Evolutionary conservation across 2,113 vertebrate genomes (phyloP), one percentile per base, ranked within the genome.

Genomic region (Sander vitreus): DNA sequence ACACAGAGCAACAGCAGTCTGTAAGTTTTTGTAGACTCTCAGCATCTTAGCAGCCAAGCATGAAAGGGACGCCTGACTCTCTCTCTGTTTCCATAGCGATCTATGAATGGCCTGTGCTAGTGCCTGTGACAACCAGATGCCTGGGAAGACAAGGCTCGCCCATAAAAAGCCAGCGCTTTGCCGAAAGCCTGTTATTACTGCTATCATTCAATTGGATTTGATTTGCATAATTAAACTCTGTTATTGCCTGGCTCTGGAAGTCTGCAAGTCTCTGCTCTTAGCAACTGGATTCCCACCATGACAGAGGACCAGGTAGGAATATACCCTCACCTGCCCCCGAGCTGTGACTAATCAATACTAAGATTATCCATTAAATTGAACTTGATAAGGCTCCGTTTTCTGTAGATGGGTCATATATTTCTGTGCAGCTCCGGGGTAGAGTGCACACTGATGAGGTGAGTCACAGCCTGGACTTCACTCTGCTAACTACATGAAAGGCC

Each of bases 191-290:
- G 91, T 93, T 91, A 94, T 95, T 94, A 94, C 90, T 87, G 84
- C 91, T 89, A 95, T 95, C 94, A 92, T 93, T 96, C 93, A 94
- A 93, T 94, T 86, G 84, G 84, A 92, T 76, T 86, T 89, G 85
- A 95, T 94, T 95, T 95, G 93, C 94, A 94, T 95, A 94, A 93
- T 93, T 92, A 90, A 93, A 88, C 85, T 88, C 78, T 80, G 89
- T 91, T 88, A 92, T 86, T 92, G 86, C 80, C 65, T 81, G 59
- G 51, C 81, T 87, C 66, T 77, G 81, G 78, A 86, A 87, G 84
- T 67, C 76, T 79, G 68, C 82, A 72, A 90, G 80, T 77, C 88
- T 72, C 80, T 80, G 47, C 82, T 91, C 80, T 78, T 63, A 84
- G 67, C 65, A 70, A 58, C 68, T 73, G 62, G 55, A 66, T 67